Base-by-base conservation (phyloP, 1,140 invertebrate species). In the Sarcophaga bullata region DNA sequence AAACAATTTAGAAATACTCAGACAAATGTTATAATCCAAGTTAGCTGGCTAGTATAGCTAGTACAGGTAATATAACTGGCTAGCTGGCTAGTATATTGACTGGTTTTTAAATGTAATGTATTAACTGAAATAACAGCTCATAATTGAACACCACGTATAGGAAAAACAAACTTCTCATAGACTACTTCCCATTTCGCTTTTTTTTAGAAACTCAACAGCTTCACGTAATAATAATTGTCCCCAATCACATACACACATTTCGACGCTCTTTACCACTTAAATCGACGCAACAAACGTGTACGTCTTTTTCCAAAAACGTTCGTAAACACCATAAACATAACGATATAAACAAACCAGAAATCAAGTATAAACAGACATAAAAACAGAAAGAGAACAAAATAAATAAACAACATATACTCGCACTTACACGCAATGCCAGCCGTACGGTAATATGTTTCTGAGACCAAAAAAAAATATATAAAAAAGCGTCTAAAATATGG, bases 281-380 rank as follows among this genome's bases (percentile, higher is more conserved):
- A 37, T 37, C 25, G 1, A 37, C 13, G 7, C 54, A 15, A 58
- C 15, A 58, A 37, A 13, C 2, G 54, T 58, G n/a, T 58, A 11
- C 11, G 4, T 76, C 48, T 49, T 47, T 50, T 78, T 52, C 11
- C 2, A 25, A 78, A 19, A 17, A 19, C n/a, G 49, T 52, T 52
- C 75, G 48, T 78, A 78, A 78, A 78, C 75, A 78, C 47, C 25
- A 78, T 49, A 78, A 49, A 19, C 37, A 73, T 46, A 73, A 73
- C 9, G 3, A 78, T 17, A 78, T 50, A 78, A 78, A 78, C 75
- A 78, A 78, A 25, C n/a, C 17, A 11, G 17, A 19, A 25, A 62
- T n/a, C 19, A 19, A 72, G 8, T 25, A 72, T 72, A 72, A 72
- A 72, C 58, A 7, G 62, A n/a, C 62, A 17, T 72, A 8, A 72